Base-by-base conservation (phyloP, 2,888 invertebrate species). In the Caenorhabditis macrosperma region DNA sequence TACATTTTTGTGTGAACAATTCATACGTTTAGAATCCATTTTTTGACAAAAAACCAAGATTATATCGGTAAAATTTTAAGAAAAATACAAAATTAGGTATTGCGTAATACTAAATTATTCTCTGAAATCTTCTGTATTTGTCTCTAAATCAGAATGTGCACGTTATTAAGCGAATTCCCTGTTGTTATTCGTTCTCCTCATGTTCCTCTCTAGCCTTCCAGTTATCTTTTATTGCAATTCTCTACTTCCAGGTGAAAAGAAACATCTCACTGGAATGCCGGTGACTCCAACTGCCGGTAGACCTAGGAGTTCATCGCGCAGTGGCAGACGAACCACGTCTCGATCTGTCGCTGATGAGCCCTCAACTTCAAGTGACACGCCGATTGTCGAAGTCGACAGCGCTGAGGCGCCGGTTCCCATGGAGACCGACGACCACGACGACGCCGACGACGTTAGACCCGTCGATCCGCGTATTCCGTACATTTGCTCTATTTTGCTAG, bases 321-420 rank as follows among this genome's bases (percentile, higher is more conserved):
- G 66, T 2, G 9, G 63, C 12, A 10, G 55, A 33, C 41, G 63
- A 15, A 66, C 67, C 10, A 68, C 78, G 6, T 61, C 77, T 0
- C 24, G 64, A 35, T 59, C 64, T 20, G 28, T 38, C 4, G 66
- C 67, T 10, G 67, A 78, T 33, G 66, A 71, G 33, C 74, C 78
- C 6, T 67, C 66, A n/a, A 68, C 78, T 3, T 72, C 78, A 5
- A 28, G 55, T 10, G 52, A n/a, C n/a, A n/a, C 63, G 12, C 5
- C 33, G 6, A 17, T 22, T 0, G n/a, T n/a, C 33, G 46, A 46
- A 33, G 33, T 7, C 48, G 28, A 10, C 30, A 22, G 15, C 17
- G 63, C 15, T 33, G 64, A 20, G 12, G 57, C 54, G 28, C 24
- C 44, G 15, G 24, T 46, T 28, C 35, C 67, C 33, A 57, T 67